A percentile compares a stretch with the other conserved stretches of the same genome.
Conservation (phyloP, 2,113 vertebrate species). For the Cephalopholis sonnerati region DNA sequence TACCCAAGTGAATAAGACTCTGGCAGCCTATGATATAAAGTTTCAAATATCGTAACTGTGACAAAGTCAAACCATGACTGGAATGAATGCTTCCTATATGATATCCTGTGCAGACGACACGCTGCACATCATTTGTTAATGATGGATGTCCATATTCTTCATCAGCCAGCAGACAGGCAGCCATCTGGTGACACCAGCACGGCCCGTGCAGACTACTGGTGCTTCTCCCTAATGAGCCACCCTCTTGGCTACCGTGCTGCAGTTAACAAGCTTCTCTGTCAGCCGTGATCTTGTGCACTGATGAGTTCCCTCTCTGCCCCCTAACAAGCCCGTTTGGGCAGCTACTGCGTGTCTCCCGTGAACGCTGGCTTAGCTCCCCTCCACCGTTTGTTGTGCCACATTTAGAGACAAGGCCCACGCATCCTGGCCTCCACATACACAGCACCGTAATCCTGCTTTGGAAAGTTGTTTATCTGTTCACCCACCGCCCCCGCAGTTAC, state of each 20-base stretch:
- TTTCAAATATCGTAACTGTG: slow-evolving; percentile 48
- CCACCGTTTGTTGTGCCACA: slow-evolving; percentile 55
- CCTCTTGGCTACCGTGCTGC: slow-evolving; percentile 54
- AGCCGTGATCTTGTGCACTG: slow-evolving; percentile 70
- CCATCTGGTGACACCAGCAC: slow-evolving; percentile 67
- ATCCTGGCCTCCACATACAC: slow-evolving; percentile 33
- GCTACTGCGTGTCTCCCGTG: slow-evolving; percentile 48
- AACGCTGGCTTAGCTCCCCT: slow-evolving; percentile 48
- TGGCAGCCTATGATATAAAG: slow-evolving; percentile 10
- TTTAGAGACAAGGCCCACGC: slow-evolving; percentile 48
- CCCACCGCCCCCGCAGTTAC: slow-evolving; percentile 43
- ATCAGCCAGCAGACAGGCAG: slow-evolving; percentile 36
- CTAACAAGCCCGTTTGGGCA: slow-evolving; percentile 70
- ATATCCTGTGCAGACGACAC: slow-evolving; percentile 8
- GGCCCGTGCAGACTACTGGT: slow-evolving; percentile 41
- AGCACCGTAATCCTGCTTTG: slow-evolving; percentile 51
- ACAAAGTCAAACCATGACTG: slow-evolving; percentile 28
- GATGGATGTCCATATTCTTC: slow-evolving; percentile 40
- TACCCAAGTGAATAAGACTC: slow-evolving; percentile 35
- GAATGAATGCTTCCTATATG: neutral
- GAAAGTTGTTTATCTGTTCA: slow-evolving; percentile 69
- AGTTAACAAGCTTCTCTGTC: slow-evolving; percentile 74
- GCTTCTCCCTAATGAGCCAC: slow-evolving; percentile 72
- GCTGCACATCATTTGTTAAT: slow-evolving; percentile 34
- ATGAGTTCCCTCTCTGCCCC: slow-evolving; percentile 63